phyloP scores from a whole-genome alignment of 1,140 invertebrate species.

The Monomorium pharaonis region DNA sequence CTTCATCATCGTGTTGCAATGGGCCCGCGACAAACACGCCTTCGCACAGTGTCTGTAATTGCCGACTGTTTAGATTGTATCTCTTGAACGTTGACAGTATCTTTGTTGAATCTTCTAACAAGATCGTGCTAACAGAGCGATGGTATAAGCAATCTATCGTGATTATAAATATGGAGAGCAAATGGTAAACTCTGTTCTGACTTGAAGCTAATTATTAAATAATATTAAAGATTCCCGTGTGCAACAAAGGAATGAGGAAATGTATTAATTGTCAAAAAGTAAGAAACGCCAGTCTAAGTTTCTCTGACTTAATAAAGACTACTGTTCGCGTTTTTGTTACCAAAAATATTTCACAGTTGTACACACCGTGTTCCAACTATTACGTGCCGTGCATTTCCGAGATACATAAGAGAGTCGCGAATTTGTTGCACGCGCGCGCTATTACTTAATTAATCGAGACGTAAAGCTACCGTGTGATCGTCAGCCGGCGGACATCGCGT shows the following conservation, averaged over 20 bases:
- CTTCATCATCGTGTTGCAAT: constrained; percentile 17
- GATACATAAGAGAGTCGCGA: background rate
- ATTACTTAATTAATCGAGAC: constrained; percentile 6
- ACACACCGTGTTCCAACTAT: too few species aligned
- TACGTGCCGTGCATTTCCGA: background rate
- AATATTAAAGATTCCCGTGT: background rate
- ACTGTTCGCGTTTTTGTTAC: background rate
- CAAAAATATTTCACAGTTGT: background rate
- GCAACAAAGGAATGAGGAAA: background rate
- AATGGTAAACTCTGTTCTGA: background rate
- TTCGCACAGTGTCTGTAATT: constrained; percentile 22
- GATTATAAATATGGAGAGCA: constrained; percentile 11
- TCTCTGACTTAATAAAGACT: background rate
- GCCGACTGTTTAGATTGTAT: constrained; percentile 31
- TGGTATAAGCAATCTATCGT: background rate
- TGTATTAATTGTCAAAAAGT: background rate
- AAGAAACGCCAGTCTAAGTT: background rate
- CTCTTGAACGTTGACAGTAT: constrained; percentile 27
- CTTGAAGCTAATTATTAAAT: background rate
- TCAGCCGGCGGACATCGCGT: background rate
- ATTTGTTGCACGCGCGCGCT: background rate
- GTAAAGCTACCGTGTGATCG: constrained; percentile 15
- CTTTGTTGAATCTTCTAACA: constrained; percentile 21
- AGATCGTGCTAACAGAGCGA: constrained; percentile 10
- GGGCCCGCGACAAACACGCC: constrained; percentile 17